phyloP scores from a whole-genome alignment of 2,113 vertebrate species.

The Brienomyrus brachyistius region DNA sequence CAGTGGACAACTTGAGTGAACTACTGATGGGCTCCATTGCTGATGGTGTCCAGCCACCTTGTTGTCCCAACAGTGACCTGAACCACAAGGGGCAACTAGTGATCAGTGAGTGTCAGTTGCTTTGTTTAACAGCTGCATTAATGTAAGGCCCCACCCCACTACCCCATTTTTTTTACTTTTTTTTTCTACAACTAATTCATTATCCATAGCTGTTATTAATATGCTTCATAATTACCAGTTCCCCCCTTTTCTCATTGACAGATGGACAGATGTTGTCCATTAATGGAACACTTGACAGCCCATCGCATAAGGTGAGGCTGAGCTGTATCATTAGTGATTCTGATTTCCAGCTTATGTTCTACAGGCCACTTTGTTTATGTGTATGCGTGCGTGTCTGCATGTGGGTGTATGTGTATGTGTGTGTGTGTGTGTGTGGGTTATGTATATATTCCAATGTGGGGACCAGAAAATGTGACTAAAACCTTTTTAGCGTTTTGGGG shows the following conservation, averaged over 20 bases:
- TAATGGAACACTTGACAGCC: slow-evolving; percentile 65
- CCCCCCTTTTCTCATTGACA: slow-evolving; percentile 33
- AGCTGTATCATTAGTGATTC: slow-evolving; percentile 6
- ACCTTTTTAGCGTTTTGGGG: not conserved
- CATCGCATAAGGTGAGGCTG: slow-evolving; percentile 59
- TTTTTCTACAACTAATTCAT: not conserved
- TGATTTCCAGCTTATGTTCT: slow-evolving; percentile 7
- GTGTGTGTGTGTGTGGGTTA: not conserved
- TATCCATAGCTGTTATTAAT: not conserved
- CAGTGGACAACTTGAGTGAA: slow-evolving; percentile 78
- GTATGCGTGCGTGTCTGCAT: not conserved
- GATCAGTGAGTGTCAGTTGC: slow-evolving; percentile 53
- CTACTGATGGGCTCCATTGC: slow-evolving; percentile 60
- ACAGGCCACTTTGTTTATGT: not conserved
- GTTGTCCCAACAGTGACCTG: slow-evolving; percentile 44
- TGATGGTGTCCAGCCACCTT: slow-evolving; percentile 51
- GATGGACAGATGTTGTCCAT: slow-evolving; percentile 64
- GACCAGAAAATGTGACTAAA: not conserved
- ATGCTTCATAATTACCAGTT: not conserved
- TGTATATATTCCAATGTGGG: not conserved
- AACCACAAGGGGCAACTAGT: slow-evolving; percentile 47
- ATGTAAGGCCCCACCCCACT: not conserved
- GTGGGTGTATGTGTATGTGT: not conserved
- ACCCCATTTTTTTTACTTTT: not conserved
- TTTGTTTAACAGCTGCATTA: not conserved